Evolutionary conservation across 2,888 invertebrate species (phyloP).

Genomic region (Lampropteryx suffumata): DNA sequence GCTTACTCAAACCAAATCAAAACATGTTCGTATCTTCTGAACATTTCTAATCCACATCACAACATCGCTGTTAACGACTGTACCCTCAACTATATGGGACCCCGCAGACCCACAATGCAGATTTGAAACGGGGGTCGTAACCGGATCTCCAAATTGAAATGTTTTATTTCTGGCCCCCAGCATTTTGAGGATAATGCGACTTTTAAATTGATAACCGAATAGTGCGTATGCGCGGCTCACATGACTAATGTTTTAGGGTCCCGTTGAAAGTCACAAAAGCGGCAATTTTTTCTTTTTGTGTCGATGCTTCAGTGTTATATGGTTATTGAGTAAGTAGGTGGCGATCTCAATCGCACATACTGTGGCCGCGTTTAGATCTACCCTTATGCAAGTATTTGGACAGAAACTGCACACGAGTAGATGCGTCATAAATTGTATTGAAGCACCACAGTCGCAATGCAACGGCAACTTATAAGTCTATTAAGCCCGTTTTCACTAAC

Average conservation of each 20-base stretch:
- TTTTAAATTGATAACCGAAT: constrained; percentile 80
- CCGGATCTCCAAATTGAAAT: constrained; percentile 83
- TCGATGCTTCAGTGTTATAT: no score
- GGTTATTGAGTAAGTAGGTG: no score
- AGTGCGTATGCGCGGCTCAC: constrained; percentile 60
- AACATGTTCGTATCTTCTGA: constrained; percentile 16
- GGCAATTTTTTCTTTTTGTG: no score
- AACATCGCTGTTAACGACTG: constrained; percentile 42
- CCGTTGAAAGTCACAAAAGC: neutral
- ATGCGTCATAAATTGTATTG: no score
- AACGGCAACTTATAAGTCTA: no score
- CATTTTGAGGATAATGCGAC: constrained; percentile 74
- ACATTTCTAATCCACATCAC: constrained; percentile 7
- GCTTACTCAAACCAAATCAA: neutral
- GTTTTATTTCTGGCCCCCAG: constrained; percentile 76
- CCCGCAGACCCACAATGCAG: constrained; percentile 78
- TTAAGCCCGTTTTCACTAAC: no score
- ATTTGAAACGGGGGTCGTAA: constrained; percentile 75
- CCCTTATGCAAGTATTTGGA: no score
- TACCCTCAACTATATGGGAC: constrained; percentile 74
- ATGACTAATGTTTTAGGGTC: constrained; percentile 54
- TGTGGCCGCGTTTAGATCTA: no score
- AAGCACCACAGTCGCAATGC: no score
- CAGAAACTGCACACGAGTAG: no score
- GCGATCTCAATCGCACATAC: no score